Conservation (phyloP, 2,797 vertebrate species). For the Oceanodroma leucorhoa region DNA sequence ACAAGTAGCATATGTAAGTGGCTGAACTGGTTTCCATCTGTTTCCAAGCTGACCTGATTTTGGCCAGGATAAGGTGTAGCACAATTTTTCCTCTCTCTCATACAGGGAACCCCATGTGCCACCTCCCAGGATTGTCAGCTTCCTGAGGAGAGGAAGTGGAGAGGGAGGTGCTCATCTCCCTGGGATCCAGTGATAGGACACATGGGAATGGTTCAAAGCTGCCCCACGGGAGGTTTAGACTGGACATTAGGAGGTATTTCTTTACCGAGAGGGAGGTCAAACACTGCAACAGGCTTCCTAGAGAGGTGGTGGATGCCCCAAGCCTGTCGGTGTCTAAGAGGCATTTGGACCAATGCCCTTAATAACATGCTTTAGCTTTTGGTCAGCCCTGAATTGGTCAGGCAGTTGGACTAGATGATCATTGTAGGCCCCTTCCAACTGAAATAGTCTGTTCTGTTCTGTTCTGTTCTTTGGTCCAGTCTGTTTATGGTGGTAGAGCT, state of each 20-base stretch:
- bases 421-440: neutral
- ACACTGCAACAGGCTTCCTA: neutral
- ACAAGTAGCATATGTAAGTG: neutral
- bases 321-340: neutral
- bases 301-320: neutral
- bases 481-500: neutral
- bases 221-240: neutral
- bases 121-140: neutral
- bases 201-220: neutral
- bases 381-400: neutral
- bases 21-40: neutral
- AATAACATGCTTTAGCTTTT: neutral
- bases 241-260: neutral
- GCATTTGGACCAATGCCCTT: neutral
- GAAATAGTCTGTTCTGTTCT: neutral
- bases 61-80: neutral
- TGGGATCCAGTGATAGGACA: neutral
- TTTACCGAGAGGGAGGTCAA: neutral
- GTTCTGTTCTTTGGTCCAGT: neutral
- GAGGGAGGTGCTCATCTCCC: neutral
- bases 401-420: neutral
- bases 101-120: accelerated
- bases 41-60: neutral
- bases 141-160: neutral
- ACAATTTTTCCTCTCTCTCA: neutral